Evolutionary conservation across 1,140 invertebrate species (phyloP), one percentile per base, ranked within the genome.

Genomic region (Pseudomyrmex sp.): DNA sequence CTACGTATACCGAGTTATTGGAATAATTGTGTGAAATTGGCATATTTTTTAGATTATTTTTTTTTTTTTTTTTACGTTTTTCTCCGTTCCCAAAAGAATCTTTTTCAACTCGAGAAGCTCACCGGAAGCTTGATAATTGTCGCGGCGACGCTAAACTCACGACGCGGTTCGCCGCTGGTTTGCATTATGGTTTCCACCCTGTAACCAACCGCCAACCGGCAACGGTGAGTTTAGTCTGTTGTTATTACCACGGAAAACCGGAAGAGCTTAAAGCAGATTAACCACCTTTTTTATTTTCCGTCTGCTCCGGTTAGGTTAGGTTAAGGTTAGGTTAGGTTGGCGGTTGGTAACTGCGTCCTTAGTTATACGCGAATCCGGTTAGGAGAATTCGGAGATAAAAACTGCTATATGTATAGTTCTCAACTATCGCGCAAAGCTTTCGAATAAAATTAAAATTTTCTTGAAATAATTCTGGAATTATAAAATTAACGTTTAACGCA

Each of bases 181-280:
- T 83, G 61, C 62, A 83, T 83, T 83, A 83, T 77, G 63, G 73
- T 83, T 77, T 46, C 63, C n/a, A 58, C 5, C 44, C 50, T 15
- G 35, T 13, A n/a, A 18, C 23, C 10, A 2, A 12, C 5, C 44
- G 4, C 52, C 20, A 58, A 20, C 61, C 8, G 44, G 26, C 63
- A 50, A 77, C 52, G 26, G 63, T 69, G 35, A 70, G 70, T 76
- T 83, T 68, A 77, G 44, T 52, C 52, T 83, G 82, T 83, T 58
- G 50, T 83, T 77, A 83, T 65, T 66, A 76, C 73, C 72, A 2
- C 44, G 20, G 20, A 76, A 35, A 83, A 83, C 48, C 59, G 12
- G 62, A 76, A 76, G 48, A 62, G 63, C 52, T 79, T 69, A 69
- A 62, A 74, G 58, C 58, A 70, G 79, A 82, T 82, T 82, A 82